Conservation (phyloP, 2,888 invertebrate genomes). For the Volucella inflata region DNA sequence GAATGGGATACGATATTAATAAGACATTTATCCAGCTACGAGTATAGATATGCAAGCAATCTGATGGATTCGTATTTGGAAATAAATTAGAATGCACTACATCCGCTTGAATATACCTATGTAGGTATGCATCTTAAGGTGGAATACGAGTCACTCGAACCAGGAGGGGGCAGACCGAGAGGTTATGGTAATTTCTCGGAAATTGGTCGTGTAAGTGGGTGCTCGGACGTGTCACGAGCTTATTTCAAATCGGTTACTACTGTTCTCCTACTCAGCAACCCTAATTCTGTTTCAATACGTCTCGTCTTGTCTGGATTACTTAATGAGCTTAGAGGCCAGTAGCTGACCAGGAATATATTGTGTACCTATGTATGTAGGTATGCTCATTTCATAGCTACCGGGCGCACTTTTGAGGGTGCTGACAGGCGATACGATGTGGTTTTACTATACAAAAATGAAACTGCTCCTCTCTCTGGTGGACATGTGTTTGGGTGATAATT, state of each 20-base stretch:
- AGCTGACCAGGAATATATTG: not conserved
- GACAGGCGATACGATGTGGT: not conserved
- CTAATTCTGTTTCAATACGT: slow-evolving; percentile 56
- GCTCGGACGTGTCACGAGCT: slow-evolving; percentile 51
- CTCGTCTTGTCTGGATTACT: slow-evolving; percentile 60
- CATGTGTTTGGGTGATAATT: slow-evolving; percentile 64
- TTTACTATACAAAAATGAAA: not conserved
- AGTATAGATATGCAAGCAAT: not conserved
- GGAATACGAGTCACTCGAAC: slow-evolving; percentile 21
- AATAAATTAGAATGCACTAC: slow-evolving; percentile 54
- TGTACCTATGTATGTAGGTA: too few relatives aligned
- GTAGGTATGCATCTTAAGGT: slow-evolving; percentile 7
- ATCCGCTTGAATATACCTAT: slow-evolving; percentile 28
- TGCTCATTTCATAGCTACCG: slow-evolving; percentile 14
- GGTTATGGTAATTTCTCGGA: slow-evolving; percentile 58
- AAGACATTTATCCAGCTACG: slow-evolving; percentile 17
- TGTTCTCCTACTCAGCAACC: slow-evolving; percentile 38
- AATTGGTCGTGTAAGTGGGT: slow-evolving; percentile 48
- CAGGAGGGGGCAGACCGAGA: not conserved
- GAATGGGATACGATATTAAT: slow-evolving; percentile 42
- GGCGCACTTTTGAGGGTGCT: slow-evolving; percentile 58
- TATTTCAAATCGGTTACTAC: slow-evolving; percentile 16
- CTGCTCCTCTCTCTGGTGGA: slow-evolving; percentile 21
- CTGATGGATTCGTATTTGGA: slow-evolving; percentile 35
- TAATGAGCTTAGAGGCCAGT: slow-evolving; percentile 61